Conservation (phyloP, 2,797 vertebrate genomes). For the Sebastes ruberrimus region DNA sequence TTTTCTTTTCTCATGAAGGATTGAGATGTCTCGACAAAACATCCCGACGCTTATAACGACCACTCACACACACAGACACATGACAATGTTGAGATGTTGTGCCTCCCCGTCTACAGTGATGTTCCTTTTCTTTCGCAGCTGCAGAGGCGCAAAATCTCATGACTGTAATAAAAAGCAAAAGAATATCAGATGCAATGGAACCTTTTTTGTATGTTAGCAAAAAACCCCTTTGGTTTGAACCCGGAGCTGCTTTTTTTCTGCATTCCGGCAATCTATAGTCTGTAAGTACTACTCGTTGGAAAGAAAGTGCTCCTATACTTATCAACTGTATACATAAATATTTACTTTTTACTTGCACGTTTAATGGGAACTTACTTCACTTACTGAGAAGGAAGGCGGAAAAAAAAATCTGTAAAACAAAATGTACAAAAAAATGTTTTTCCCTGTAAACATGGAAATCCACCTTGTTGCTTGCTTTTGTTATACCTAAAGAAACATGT, state of each 20-base stretch:
- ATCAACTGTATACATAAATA: slow-evolving; percentile 94
- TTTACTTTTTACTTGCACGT: slow-evolving; percentile 97
- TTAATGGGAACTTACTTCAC: slow-evolving; percentile 91
- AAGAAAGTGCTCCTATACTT: slow-evolving; percentile 95
- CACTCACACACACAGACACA: slow-evolving; percentile 40
- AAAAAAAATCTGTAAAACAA: slow-evolving; percentile 76
- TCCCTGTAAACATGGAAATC: slow-evolving; percentile 86
- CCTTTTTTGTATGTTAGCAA: slow-evolving; percentile 83
- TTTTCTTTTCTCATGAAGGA: slow-evolving; percentile 57
- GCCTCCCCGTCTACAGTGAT: slow-evolving; percentile 72
- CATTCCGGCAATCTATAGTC: slow-evolving; percentile 92
- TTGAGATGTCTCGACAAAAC: slow-evolving; percentile 52
- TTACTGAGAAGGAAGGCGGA: slow-evolving; percentile 82
- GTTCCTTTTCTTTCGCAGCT: slow-evolving; percentile 67
- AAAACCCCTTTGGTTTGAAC: slow-evolving; percentile 83
- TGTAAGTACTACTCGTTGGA: slow-evolving; percentile 95
- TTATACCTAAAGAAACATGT: slow-evolving; percentile 82
- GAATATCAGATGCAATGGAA: slow-evolving; percentile 86
- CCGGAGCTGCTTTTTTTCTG: slow-evolving; percentile 76
- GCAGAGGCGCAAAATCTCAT: slow-evolving; percentile 83
- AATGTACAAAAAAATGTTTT: slow-evolving; percentile 78
- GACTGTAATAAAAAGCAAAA: slow-evolving; percentile 82
- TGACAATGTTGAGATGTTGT: slow-evolving; percentile 68
- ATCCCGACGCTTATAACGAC: slow-evolving; percentile 35
- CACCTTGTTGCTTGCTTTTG: slow-evolving; percentile 89